Base-by-base conservation (phyloP, 2,888 invertebrate genomes). In the Sesamia inferens region DNA sequence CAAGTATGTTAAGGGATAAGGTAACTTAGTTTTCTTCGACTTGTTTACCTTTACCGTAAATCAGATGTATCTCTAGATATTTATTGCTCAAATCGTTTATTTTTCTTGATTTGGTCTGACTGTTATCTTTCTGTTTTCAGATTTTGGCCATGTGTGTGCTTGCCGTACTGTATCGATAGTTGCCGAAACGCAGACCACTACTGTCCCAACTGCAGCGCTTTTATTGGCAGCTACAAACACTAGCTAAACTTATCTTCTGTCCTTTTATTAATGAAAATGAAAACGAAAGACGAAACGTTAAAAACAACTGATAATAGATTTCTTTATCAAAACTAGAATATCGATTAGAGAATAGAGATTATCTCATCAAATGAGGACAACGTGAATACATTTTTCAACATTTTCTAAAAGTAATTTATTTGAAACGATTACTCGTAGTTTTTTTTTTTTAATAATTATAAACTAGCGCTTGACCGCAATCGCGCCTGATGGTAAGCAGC, bases 131-230 rank as follows among this genome's bases (percentile, higher is more conserved):
- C 0, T 31, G 6, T 58, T 78, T 81, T 2, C 78, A 78, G 78
- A 64, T 78, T 67, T 54, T 78, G 76, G n/a, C 78, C 78, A 8
- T 78, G 81, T 11, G 78, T 76, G 14, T 74, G 57, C 63, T 31
- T 78, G 19, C 78, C 78, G 5, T 78, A 78, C 63, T 78, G 39
- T 22, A 16, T 78, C 3, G 13, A n/a, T 5, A 78, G 16, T 48
- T 78, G 78, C 63, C 77, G 67, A 42, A 76, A 85, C 31, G 74
- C 78, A 2, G 83, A 85, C 22, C 84, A 84, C 39, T 83, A 75
- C 57, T 85, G 83, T 58, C 75, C 85, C 0, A 79, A 74, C 58
- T 76, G 76, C 65, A 68, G 19, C 51, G 68, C 81, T 19, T 78
- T 68, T 31, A 65, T 78, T 11, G 78, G 81, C 39, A 78, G 57